A percentile compares a stretch with the other conserved stretches of the same genome.
These are phyloP conservation scores for Hyles euphorbiae DNA, from an alignment of 1,140 invertebrate genomes.

Conservation along the genomic window DNA sequence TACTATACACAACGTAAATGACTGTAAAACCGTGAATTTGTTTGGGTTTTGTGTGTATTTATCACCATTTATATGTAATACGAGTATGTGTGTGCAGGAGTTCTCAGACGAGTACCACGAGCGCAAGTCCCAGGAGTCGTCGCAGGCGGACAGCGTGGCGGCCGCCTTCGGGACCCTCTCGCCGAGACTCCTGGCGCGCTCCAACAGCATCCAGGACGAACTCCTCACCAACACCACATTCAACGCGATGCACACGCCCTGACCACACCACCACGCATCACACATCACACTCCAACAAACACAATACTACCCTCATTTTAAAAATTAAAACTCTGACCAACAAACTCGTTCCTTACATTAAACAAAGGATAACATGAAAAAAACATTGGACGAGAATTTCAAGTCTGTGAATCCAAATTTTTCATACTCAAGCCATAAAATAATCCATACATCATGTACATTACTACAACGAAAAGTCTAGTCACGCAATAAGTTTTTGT, in stretches of 20 bases:
- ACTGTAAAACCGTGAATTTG: too few relatives aligned
- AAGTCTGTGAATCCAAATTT: too few relatives aligned
- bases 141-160: slow-evolving; percentile 75
- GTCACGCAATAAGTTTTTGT: slow-evolving; percentile 23
- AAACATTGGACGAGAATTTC: too few relatives aligned
- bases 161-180: slow-evolving; percentile 74
- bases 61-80: too few relatives aligned
- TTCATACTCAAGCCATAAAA: too few relatives aligned
- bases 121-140: slow-evolving; percentile 77
- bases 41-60: too few relatives aligned
- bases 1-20: too few relatives aligned
- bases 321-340: too few relatives aligned
- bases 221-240: slow-evolving; percentile 76
- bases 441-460: slow-evolving; percentile 17
- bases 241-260: slow-evolving; percentile 26
- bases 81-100: slow-evolving; percentile 64
- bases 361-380: too few relatives aligned
- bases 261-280: slow-evolving; percentile 11
- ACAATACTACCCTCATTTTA: too few relatives aligned
- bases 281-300: too few relatives aligned
- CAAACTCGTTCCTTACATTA: too few relatives aligned
- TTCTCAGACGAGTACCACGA: slow-evolving; percentile 86
- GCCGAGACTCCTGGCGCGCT: slow-evolving; percentile 79
- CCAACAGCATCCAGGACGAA: slow-evolving; percentile 89
- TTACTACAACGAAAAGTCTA: slow-evolving; percentile 27